Base-by-base conservation (phyloP, 2,113 vertebrate species). In the Turdus rufiventris region DNA sequence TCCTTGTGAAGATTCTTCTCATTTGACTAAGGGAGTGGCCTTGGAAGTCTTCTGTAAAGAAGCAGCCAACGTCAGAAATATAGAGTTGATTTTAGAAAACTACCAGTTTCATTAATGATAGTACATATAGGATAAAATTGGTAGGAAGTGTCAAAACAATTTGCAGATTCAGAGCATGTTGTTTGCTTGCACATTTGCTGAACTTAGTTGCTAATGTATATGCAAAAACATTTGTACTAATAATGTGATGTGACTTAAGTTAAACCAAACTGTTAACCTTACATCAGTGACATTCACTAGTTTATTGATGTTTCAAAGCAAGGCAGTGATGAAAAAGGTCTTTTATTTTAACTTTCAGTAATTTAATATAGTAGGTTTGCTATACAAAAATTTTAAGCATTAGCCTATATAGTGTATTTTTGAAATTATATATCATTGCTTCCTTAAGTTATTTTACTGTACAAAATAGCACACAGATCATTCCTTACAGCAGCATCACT, bases 291-390 rank as follows among this genome's bases (percentile, higher is more conserved):
- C 60, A 47, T 74, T 74, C 25, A 47, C 12, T 14, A 12, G 17
- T 60, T 50, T 58, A 53, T 5, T 60, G 29, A 87, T n/a, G 15
- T 63, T 88, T 78, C 75, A 78, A 78, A 93, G 71, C 28, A 87
- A 31, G 31, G 8, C 13, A 66, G 6, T n/a, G 19, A 62, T 38
- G 29, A 80, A 91, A 76, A 85, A 7, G 3, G 31, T 36, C 0
- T 3, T 31, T n/a, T 43, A 43, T 56, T 75, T 89, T 47, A 48
- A 85, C 71, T 67, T 57, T 8, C 18, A 50, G 19, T 66, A 85
- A 71, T 77, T 77, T 77, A 73, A 72, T 58, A 34, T 7, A 81
- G 31, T 65, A 63, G 47, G 45, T 56, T 83, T 76, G 24, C 40
- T 28, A n/a, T 19, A 57, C 10, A 65, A 31, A 25, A 14, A 19